Evolutionary conservation across 2,113 vertebrate species (phyloP), one percentile per base, ranked within the genome.

Genomic region (Protobothrops mucrosquamatus): DNA sequence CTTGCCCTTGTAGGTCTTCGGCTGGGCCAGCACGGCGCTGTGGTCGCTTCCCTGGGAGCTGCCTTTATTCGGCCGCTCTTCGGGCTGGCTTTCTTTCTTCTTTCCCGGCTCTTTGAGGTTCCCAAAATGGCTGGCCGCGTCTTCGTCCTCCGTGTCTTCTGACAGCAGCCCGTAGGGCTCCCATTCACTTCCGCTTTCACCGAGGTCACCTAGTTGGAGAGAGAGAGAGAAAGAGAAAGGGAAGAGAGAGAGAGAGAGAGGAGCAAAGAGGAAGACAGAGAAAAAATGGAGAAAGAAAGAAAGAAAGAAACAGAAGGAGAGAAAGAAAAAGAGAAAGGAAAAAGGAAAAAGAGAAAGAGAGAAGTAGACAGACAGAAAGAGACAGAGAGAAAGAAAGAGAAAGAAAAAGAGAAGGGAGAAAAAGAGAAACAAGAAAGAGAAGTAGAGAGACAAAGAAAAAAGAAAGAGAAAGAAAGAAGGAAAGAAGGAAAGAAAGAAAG

Each of bases 171-270:
- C 88, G 12, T 59, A 85, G 0, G 88, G 92, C 4, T 93, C 92
- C 92, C 88, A 90, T 3, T 93, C 92, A 34, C 92, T 93, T 23
- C 43, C 92, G 0, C 88, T 93, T 34, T 93, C 92, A 46, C 74
- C 52, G 11, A 4, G 4, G 8, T 93, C 92, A 64, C 74, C 92
- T 93, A 59, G 69, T 29, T 18, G 29, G 39, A 64, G 61, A 1
- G 0, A 26, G 23, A 9, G 1, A 26, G 6, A 59, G 4, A 56
- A 2, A 57, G 6, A 0, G 39, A 57, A 23, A 57, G 2, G 23
- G 3, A 8, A 52, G 1, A 26, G 29, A 85, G 26, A 12, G 4
- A 64, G 61, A 1, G 0, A 26, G 23, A 9, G 1, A 26, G 39
- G 39, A 39, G 39, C 15, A 57, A 3, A 59, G 39, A 4, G 20